Base-by-base conservation (phyloP, 1,140 invertebrate species). In the Acyrthosiphon pisum region DNA sequence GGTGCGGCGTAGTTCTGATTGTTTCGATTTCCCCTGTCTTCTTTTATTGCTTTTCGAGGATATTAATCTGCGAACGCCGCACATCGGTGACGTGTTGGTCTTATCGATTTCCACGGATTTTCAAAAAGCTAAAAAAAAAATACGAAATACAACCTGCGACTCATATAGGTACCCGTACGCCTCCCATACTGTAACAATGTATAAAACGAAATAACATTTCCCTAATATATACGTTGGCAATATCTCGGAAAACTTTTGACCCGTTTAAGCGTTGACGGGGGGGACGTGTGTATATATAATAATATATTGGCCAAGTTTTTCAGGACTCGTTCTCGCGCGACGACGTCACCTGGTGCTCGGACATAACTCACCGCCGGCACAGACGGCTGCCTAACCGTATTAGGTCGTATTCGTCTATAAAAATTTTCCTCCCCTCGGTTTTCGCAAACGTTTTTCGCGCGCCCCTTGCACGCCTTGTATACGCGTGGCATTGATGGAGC, bases 301-400 rank as follows among this genome's bases (percentile, higher is more conserved):
- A 92, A 92, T 93, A 56, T 50, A 93, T 86, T 50, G 76, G 48
- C 44, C 35, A 41, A 93, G 68, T 93, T 76, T 84, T 86, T 92
- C 35, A 37, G 88, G 8, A 87, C 23, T 26, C 8, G 35, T 91
- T 26, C 26, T 26, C 7, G 6, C 60, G 86, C 30, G 46, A 50
- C 53, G 88, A 41, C 88, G 60, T 93, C 91, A 93, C 91, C 91
- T 93, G 91, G 91, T 93, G 91, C 91, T 84, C 81, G 91, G 81
- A 93, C 68, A 93, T 93, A 93, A 93, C 91, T 93, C 76, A 93
- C 35, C 30, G 48, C 7, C 41, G 41, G 37, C 7, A 11, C 46
- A 9, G 56, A 76, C 26, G 56, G 68, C 9, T 26, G 35, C 20
- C 26, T n/a, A 41, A 41, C 18, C 90, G 44, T 92, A 53, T 84